Percentiles rank a stretch among this genome's conserved stretches.
phyloP scores from a whole-genome alignment of 2,797 vertebrate species.

The Labeo calbasu region DNA sequence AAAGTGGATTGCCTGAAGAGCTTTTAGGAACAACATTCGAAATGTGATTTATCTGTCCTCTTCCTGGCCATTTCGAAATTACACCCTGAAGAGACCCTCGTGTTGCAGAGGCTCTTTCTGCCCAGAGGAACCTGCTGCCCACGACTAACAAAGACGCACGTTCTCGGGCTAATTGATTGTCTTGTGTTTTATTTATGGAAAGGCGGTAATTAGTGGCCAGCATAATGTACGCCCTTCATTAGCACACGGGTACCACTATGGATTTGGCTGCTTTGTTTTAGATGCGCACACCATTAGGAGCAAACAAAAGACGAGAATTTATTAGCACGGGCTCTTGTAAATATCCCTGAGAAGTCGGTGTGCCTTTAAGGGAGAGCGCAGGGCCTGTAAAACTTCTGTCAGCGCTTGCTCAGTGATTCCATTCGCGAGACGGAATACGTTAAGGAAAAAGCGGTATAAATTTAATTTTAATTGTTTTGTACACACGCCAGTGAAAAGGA shows the following conservation, averaged over 20 bases:
- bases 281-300: constrained; percentile 82
- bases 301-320: constrained; percentile 82
- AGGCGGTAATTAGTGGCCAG: constrained; percentile 83
- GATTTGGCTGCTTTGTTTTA: constrained; percentile 84
- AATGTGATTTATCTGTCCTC: constrained; percentile 75
- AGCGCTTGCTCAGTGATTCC: constrained; percentile 93
- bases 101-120: constrained; percentile 65
- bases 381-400: constrained; percentile 90
- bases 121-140: constrained; percentile 75
- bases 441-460: constrained; percentile 97
- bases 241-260: constrained; percentile 82
- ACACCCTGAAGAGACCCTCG: constrained; percentile 71
- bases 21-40: constrained; percentile 68
- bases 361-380: constrained; percentile 86
- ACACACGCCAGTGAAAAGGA: constrained; percentile 99
- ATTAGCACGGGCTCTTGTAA: constrained; percentile 80
- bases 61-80: constrained; percentile 68
- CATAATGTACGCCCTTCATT: constrained; percentile 86
- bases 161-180: constrained; percentile 83
- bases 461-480: constrained; percentile 99
- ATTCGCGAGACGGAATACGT: constrained; percentile 94
- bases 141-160: constrained; percentile 79
- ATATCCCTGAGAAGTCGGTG: constrained; percentile 78
- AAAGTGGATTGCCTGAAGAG: constrained; percentile 69
- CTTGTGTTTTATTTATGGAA: constrained; percentile 85